These are phyloP conservation scores for Thamnophis sirtalis DNA, from an alignment of 2,113 vertebrate species.

Conservation along the genomic window DNA sequence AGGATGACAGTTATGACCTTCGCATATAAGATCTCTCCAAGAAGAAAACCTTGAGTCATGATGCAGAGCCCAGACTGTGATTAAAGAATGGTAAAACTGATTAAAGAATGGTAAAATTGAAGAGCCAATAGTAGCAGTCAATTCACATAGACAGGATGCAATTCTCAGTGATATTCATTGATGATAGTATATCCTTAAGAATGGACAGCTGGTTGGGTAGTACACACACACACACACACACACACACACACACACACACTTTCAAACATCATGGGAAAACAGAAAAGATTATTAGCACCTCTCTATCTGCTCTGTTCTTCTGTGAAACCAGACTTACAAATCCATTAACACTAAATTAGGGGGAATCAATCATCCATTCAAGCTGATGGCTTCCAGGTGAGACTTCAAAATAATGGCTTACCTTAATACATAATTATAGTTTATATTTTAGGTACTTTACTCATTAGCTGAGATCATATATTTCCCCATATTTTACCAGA, in stretches of 20 bases:
- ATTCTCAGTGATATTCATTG: neutral
- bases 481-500: neutral
- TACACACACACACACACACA: neutral
- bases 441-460: neutral
- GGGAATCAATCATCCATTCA: conserved; percentile 31
- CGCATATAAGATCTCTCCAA: neutral
- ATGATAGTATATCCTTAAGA: fast-evolving
- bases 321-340: conserved; percentile 14
- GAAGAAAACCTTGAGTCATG: neutral
- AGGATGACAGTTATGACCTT: fast-evolving
- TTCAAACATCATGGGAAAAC: fast-evolving
- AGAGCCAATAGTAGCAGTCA: neutral
- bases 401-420: conserved; percentile 26
- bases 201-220: fast-evolving
- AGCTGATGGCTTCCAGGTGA: conserved; percentile 45
- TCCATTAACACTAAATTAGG: conserved; percentile 34
- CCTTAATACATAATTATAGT: conserved; percentile 42
- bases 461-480: neutral
- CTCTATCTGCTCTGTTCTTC: neutral
- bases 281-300: neutral
- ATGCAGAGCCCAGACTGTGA: neutral
- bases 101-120: neutral
- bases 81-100: neutral
- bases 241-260: neutral
- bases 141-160: neutral